A percentile compares a stretch with the other conserved stretches of the same genome.
These are phyloP conservation scores for Falco berigora DNA, from an alignment of 2,797 vertebrate species.

Conservation along the genomic window DNA sequence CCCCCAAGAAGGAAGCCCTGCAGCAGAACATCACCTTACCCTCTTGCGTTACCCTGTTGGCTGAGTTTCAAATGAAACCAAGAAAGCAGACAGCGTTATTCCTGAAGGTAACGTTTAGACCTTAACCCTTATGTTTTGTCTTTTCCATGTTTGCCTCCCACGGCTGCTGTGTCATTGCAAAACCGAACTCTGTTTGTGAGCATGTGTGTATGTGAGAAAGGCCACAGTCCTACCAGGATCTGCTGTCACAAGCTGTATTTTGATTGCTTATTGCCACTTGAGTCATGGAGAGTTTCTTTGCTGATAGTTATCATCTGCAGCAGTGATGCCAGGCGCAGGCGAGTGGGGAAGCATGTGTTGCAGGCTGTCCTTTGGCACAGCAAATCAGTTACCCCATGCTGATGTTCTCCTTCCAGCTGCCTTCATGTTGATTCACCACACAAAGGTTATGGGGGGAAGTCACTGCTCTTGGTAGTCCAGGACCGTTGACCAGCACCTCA, in stretches of 20 bases:
- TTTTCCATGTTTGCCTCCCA: neutral
- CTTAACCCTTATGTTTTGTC: neutral
- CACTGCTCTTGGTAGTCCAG: neutral
- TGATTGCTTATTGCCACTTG: neutral
- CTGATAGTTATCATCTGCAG: neutral
- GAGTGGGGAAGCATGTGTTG: neutral
- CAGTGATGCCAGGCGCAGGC: neutral
- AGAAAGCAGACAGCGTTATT: neutral
- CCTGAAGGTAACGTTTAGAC: neutral
- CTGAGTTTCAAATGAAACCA: neutral
- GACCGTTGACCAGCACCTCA: neutral
- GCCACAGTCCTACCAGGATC: neutral
- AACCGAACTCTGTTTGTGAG: neutral
- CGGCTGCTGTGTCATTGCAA: neutral
- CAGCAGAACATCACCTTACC: neutral
- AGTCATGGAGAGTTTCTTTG: neutral
- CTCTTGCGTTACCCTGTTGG: neutral
- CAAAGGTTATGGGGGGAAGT: neutral
- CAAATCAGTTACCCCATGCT: neutral
- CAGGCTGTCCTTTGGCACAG: neutral
- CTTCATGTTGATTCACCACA: neutral
- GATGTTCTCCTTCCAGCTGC: neutral
- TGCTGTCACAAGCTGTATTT: neutral
- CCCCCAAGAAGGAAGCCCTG: neutral
- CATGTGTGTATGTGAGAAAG: neutral